Evolutionary conservation across 2,113 vertebrate species (phyloP).

Genomic region (Phrynosoma platyrhinos): DNA sequence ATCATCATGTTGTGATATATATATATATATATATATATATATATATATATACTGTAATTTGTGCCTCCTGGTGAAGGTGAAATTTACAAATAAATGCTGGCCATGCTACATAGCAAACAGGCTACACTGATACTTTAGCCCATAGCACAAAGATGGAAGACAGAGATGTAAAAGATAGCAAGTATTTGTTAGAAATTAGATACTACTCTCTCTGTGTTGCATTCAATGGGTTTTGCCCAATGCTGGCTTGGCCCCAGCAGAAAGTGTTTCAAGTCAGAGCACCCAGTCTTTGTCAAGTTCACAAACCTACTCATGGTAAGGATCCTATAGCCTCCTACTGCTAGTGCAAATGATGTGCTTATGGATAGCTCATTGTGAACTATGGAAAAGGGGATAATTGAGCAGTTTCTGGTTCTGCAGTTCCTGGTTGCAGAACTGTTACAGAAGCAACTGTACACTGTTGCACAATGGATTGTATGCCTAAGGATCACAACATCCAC

Average conservation of each 20-base stretch:
- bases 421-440: too few relatives aligned
- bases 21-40: conserved; percentile 23
- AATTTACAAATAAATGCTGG: conserved; percentile 58
- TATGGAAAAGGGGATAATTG: too few relatives aligned
- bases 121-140: conserved; percentile 62
- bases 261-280: background rate
- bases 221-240: background rate
- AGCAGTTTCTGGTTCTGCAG: too few relatives aligned
- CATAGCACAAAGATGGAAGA: conserved; percentile 47
- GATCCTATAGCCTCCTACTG: too few relatives aligned
- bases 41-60: conserved; percentile 41
- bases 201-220: conserved; percentile 4
- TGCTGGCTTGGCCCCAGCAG: background rate
- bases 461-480: too few relatives aligned
- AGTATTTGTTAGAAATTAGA: background rate
- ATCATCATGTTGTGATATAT: conserved; percentile 3
- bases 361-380: too few relatives aligned
- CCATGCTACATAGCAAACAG: conserved; percentile 37
- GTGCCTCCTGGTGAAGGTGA: conserved; percentile 46
- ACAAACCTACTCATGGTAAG: background rate
- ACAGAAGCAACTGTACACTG: too few relatives aligned
- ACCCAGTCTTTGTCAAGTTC: background rate
- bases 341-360: too few relatives aligned
- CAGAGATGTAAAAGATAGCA: background rate
- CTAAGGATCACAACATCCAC: too few relatives aligned